Evolutionary conservation across 1,140 invertebrate species (phyloP), one percentile per base, ranked within the genome.

Genomic region (Drosophila kurseongensis): DNA sequence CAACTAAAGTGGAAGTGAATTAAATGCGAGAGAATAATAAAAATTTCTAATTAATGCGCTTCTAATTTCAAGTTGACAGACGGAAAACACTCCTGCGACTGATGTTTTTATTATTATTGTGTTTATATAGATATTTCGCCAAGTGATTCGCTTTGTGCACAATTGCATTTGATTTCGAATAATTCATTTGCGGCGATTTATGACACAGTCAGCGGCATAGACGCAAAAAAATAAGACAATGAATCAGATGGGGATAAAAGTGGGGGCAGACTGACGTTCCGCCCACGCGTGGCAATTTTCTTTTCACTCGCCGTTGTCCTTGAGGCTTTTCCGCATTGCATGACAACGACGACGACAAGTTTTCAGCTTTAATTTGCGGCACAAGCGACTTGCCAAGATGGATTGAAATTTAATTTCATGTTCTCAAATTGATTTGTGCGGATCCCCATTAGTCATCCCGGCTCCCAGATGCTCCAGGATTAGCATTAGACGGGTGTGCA

Each of bases 1-100:
- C 27, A 35, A 35, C 23, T 36, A 47, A 56, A 78, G 61, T 65
- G 58, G 57, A 47, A 58, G 44, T 41, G 40, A 57, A 67, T 50
- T 41, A 69, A 67, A 48, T 69, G 65, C 67, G 29, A 29, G 10
- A 57, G 50, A 83, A 80, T 89, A 88, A 88, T 88, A 88, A 75
- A 84, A 72, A 89, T 75, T 74, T 89, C 80, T 89, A 88, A 88
- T 88, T 88, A 88, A 88, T 88, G 84, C 84, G 84, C 84, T 80
- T 88, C 84, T 88, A 84, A 89, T 88, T 83, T 83, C 80, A 63
- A 52, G 54, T 59, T 79, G 83, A 88, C 83, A 86, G 77, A 88
- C 83, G 83, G 83, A 89, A 88, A 72, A 60, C 77, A 48, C 45
- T 27, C 50, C 61, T 65, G 61, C 32, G 12, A 18, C 60, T 68